Base-by-base conservation (phyloP, 2,113 vertebrate species). In the Cynocephalus volans region DNA sequence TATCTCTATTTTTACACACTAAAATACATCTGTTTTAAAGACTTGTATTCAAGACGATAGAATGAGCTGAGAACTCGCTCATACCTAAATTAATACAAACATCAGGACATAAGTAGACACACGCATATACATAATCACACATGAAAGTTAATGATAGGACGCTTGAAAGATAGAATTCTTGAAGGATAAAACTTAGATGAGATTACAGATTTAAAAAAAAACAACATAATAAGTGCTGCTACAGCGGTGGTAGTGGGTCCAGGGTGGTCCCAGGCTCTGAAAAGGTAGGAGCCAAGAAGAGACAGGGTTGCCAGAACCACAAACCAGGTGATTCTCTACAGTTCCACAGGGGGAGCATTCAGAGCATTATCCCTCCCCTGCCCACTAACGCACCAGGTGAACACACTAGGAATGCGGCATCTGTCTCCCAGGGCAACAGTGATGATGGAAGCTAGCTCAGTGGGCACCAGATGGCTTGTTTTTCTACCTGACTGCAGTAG, bases 221-320 rank as follows among this genome's bases (percentile, higher is more conserved):
- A 28, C 64, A 79, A 15, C n/a, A 45, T 1, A 18, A 41, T 1
- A 8, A 80, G 3, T 0, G 23, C 36, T 58, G 8, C 36, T 15
- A 6, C 13, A 60, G 93, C 90, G 48, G 19, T 2, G 0, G 13
- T 1, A 24, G 41, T 3, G 28, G 23, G n/a, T 50, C 24, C 19
- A n/a, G n/a, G 52, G 1, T 31, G 6, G 2, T n/a, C 0, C 17
- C 18, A 33, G 1, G n/a, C 52, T 73, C 33, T 58, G 54, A 88
- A 48, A 4, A 4, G 31, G 15, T 33, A 1, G 83, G 11, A 41
- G 2, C 45, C n/a, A 6, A 58, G 45, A 62, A 88, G 24, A 69
- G 12, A 50, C 12, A 6, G 8, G n/a, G 31, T 3, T 31, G 4
- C 5, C 1, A 9, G 21, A 6, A 11, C 8, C 45, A 69, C 62